phyloP scores from a whole-genome alignment of 53 echinoderm and acorn worm genomes.

The Paelopatides confundens region DNA sequence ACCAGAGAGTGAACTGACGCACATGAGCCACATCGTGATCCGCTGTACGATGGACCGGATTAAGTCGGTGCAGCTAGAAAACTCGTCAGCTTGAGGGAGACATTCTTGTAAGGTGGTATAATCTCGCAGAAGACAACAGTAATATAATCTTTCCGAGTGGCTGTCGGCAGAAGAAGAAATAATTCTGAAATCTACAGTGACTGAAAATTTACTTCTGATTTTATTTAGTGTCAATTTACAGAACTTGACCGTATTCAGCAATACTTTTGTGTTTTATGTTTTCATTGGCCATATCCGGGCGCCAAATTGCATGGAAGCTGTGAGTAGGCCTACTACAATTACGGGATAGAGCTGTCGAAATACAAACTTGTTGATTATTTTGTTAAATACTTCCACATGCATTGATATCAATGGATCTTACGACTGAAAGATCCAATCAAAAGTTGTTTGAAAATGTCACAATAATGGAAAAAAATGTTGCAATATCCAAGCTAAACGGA shows the following conservation, averaged over 20 bases:
- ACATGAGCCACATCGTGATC: constrained; percentile 62
- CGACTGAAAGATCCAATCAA: no score
- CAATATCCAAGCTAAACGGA: no score
- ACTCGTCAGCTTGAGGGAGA: constrained; percentile 52
- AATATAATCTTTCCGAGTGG: constrained; percentile 52
- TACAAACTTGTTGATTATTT: no score
- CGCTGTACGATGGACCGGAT: constrained; percentile 39
- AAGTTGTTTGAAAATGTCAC: no score
- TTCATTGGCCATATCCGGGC: no score
- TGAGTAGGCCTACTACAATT: not conserved
- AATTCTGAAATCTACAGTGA: not conserved
- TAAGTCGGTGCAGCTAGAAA: constrained; percentile 68
- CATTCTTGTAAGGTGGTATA: constrained; percentile 18
- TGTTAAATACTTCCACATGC: no score
- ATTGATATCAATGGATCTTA: no score
- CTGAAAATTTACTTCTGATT: no score
- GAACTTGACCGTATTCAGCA: no score
- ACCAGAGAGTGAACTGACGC: constrained; percentile 55
- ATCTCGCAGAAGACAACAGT: constrained; percentile 56
- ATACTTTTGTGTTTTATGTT: not conserved
- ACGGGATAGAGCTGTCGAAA: no score
- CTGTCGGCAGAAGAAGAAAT: constrained; percentile 2
- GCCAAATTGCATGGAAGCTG: not conserved
- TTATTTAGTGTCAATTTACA: no score
- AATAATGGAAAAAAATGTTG: no score